These are phyloP conservation scores for Pipistrellus pygmaeus DNA, from an alignment of 2,797 vertebrate species.

Conservation along the genomic window DNA sequence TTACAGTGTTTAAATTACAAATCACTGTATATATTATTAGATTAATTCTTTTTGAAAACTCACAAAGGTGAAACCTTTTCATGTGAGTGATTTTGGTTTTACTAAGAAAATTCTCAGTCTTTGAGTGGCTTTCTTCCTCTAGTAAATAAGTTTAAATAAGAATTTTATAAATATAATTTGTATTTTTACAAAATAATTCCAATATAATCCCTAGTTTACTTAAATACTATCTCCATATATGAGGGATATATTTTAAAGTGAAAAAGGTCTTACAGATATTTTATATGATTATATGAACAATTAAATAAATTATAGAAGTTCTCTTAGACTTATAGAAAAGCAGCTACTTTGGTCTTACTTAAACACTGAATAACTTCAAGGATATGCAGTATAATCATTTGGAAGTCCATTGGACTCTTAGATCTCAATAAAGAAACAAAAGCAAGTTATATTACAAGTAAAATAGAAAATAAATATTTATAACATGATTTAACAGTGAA, in stretches of 20 bases:
- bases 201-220: not conserved
- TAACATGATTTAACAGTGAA: not conserved
- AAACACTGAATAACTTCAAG: constrained; percentile 5
- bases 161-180: not conserved
- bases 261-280: not conserved
- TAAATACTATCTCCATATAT: not conserved
- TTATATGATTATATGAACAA: not conserved
- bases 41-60: not conserved
- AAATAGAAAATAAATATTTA: not conserved
- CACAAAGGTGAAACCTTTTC: not conserved
- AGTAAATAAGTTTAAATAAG: not conserved
- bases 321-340: not conserved
- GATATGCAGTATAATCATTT: not conserved
- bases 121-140: not conserved
- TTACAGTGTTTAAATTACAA: not conserved
- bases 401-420: not conserved
- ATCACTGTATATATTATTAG: not conserved
- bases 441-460: not conserved
- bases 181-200: constrained; percentile 25
- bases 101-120: not conserved
- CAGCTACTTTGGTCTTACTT: not conserved
- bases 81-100: not conserved
- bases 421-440: not conserved
- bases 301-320: not conserved
- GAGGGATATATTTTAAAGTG: not conserved